Base-by-base conservation (phyloP, 2,888 invertebrate species). In the Caenorhabditis sulstoni region DNA sequence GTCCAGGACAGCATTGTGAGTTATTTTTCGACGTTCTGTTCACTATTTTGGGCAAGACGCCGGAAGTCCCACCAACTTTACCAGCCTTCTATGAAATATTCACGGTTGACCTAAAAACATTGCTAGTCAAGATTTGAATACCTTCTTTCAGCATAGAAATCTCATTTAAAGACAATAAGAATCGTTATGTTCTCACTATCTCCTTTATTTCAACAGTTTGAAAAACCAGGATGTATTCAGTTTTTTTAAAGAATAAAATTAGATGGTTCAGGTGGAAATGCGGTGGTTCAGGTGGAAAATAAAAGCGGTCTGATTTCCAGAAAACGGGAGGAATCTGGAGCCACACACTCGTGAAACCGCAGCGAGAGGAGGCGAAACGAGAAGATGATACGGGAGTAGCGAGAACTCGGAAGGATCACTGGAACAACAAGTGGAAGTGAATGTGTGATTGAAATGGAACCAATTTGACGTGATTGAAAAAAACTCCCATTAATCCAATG, bases 351-450 rank as follows among this genome's bases (percentile, higher is more conserved):
- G 22, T 50, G 3, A 64, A 59, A 61, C 16, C 18, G 9, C 50
- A 68, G 29, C 65, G 59, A 20, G 76, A 76, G 9, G 77, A 70
- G 4, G 45, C 47, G 35, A 35, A 70, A 29, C 29, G 29, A 66
- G 77, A 77, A 20, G 77, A 77, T 20, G 70, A 70, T 59, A 77
- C 77, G 1, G 77, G 77, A n/a, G 8, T 47, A 1, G 18, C 49
- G 1, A 77, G 35, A 52, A 0, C 29, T 1, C 47, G 29, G 3
- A 64, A 58, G n/a, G 23, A 50, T 35, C 39, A 49, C 22, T 73
- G 73, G 73, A 73, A 73, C 58, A 47, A 37, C 44, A 73, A 45
- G 57, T 61, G 61, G 70, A 70, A 70, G 47, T 20, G 12, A 14
- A 53, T 29, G 29, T 29, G 29, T 29, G 29, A 29, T 29, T 29